Evolutionary conservation across 2,888 invertebrate genomes (phyloP).

Genomic region (Aleiodes leptofemur): DNA sequence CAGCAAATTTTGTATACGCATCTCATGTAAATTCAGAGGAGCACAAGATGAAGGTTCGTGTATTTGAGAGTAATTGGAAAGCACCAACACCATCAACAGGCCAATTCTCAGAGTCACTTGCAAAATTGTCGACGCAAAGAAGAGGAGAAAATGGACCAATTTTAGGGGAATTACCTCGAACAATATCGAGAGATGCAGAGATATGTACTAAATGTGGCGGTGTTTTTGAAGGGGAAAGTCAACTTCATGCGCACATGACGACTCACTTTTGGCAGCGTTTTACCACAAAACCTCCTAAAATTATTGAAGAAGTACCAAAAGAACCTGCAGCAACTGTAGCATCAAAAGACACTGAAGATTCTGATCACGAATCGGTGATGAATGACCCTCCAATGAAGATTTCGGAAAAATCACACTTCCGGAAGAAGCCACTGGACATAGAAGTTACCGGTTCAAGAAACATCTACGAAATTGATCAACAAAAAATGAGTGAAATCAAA

Average conservation of each 20-base stretch:
- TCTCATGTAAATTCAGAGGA: neutral
- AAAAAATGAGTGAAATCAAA: conserved; percentile 20
- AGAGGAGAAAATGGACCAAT: too few relatives aligned
- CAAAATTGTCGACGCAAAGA: too few relatives aligned
- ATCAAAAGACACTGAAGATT: neutral
- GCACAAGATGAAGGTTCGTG: neutral
- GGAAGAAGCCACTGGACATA: neutral
- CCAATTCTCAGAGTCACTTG: too few relatives aligned
- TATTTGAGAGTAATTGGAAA: too few relatives aligned
- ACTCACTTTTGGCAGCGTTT: conserved; percentile 42
- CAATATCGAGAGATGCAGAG: too few relatives aligned
- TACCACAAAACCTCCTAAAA: neutral
- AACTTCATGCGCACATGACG: conserved; percentile 45
- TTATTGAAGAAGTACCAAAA: neutral
- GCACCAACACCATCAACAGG: too few relatives aligned
- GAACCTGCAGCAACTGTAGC: neutral
- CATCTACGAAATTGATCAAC: conserved; percentile 48
- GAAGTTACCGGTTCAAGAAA: neutral
- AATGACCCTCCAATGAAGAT: neutral
- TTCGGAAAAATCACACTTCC: neutral
- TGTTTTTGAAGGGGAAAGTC: neutral
- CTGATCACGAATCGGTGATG: neutral
- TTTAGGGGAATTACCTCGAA: too few relatives aligned
- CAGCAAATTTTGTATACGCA: neutral
- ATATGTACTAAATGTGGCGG: neutral